Evolutionary conservation across 2,888 invertebrate species (phyloP), one percentile per base, ranked within the genome.

Genomic region (Autographa pulchrina): DNA sequence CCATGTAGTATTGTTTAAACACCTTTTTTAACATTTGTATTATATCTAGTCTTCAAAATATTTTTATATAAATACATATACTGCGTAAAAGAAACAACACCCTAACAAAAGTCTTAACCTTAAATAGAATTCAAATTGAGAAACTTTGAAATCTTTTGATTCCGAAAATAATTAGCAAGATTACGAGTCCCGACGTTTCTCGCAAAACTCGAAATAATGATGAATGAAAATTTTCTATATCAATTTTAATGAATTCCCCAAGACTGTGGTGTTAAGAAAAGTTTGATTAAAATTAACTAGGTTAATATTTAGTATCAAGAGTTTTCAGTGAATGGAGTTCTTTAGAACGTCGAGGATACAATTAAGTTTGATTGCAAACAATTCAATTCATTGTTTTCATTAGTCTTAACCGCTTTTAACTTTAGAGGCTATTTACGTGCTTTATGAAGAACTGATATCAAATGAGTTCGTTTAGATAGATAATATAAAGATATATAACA

Each of bases 111-210:
- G 64, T 77, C 79, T 77, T 74, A 77, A 78, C 76, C 72, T 75
- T 68, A 72, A 77, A 75, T 66, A 75, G 56, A 67, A 80, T 80
- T 75, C 66, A 85, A 83, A 85, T 82, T 80, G 74, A 35, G 71
- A 85, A 84, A 85, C 74, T 84, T 85, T 32, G 80, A 65, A 81
- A 78, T 72, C 82, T 82, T 84, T 83, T 78, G 72, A 82, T 78
- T 74, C 72, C 62, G 72, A 80, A 84, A 82, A 84, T 83, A 82
- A 84, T 84, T 80, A 83, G 70, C 62, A 67, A 74, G 77, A 85
- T 84, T 83, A 84, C 72, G 72, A 72, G 75, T 81, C 64, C 66
- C 41, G 52, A 59, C 68, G 72, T 63, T 81, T 74, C 64, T 52
- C 25, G 14, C 16, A 58, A 63, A 85, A 74, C 69, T 79, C 62